Evolutionary conservation across 2,113 vertebrate species (phyloP), one percentile per base, ranked within the genome.

Genomic region (Hyperopisus bebe): DNA sequence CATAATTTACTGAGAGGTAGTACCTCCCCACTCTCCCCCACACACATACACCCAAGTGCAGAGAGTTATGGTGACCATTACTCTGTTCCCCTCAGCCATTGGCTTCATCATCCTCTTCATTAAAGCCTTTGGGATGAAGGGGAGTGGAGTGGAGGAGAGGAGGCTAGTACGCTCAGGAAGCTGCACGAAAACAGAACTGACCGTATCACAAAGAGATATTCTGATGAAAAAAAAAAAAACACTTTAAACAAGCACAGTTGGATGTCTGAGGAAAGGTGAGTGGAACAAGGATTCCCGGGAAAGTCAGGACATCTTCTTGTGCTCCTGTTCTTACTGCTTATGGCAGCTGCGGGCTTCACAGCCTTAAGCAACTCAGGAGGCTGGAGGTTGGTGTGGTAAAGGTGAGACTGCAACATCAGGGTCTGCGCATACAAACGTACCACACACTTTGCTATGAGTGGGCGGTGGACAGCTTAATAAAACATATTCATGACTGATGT

Each of bases 401-500:
- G 74, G 74, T 80, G 74, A 80, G 35, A 77, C 11, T 9, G 31
- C 13, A 80, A 42, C 53, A 39, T 11, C 55, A 62, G 17, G 10
- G 70, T 27, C 53, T 0, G 5, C 53, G 5, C 53, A 5, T 19
- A 53, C 70, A 77, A 15, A 77, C 31, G 70, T 5, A 77, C 70
- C 70, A 39, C 70, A 19, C 70, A 80, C 74, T 80, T 35, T 1
- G 5, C 35, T 6, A 80, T 8, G 74, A 80, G 74, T 80, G 74
- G 74, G 74, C 15, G 74, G 74, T 8, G 74, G 35, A 80, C 13
- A 5, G 74, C 31, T 80, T 42, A 80, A 39, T 80, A 80, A 80
- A 80, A 35, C 74, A 80, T 80, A 80, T 77, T 77, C 70, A 77
- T 80, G 74, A 80, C 74, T 80, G 35, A 80, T 42, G 74, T 80